Evolutionary conservation across 2,113 vertebrate genomes (phyloP).

Genomic region (Varanus komodoensis): DNA sequence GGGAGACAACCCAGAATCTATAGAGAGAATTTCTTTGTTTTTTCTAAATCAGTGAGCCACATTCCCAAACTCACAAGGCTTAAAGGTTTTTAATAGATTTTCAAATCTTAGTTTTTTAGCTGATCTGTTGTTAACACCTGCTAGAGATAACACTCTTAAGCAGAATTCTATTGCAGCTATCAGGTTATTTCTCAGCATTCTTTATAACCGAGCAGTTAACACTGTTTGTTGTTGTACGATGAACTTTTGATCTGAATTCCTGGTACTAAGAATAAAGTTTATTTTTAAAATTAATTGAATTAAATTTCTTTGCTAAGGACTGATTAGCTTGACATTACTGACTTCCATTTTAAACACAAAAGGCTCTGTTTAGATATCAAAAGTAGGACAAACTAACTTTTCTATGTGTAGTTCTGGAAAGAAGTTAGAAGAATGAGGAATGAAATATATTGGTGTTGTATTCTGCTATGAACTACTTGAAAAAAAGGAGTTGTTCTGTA

Average conservation of each 20-base stretch:
- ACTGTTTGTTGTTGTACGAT: too few species aligned
- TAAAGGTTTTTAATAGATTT: not conserved
- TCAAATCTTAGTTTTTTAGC: not conserved
- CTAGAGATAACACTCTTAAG: not conserved
- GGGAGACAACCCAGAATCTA: not conserved
- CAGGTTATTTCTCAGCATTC: not conserved
- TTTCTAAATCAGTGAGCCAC: not conserved
- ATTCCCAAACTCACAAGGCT: not conserved
- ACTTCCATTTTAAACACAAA: not conserved
- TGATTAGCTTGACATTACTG: not conserved
- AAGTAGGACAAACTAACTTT: not conserved
- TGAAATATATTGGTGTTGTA: not conserved
- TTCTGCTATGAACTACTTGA: not conserved
- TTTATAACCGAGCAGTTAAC: too few species aligned
- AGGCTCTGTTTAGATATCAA: not conserved
- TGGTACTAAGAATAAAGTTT: not conserved
- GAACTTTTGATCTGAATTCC: not conserved
- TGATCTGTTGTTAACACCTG: not conserved
- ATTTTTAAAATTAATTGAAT: not conserved
- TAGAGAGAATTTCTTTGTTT: not conserved
- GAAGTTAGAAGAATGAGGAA: not conserved
- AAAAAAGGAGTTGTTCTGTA: not conserved
- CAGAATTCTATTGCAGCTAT: not conserved
- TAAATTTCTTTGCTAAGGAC: not conserved
- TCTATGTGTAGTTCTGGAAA: not conserved